Base-by-base conservation (phyloP, 2,888 invertebrate genomes). In the Polydrusus cervinus region DNA sequence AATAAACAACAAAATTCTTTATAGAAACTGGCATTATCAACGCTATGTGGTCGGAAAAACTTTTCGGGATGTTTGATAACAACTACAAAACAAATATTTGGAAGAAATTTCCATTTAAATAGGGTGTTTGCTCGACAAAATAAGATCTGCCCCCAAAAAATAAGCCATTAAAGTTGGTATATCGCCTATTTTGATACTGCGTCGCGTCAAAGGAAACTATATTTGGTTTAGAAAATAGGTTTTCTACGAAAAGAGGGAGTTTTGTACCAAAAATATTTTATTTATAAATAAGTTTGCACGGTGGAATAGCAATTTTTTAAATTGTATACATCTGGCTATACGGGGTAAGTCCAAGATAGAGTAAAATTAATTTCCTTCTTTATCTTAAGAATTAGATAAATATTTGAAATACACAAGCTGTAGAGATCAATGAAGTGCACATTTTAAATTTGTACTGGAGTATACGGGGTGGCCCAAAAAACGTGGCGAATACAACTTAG, bases 81-180 rank as follows among this genome's bases (percentile, higher is more conserved):
- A 20, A 8, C 34, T 34, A 34, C 34, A 34, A 34, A 34, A 55
- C 43, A 67, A 55, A 67, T 55, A 67, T 67, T 67, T 67, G 51
- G 16, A 55, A 25, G 34, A 67, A 67, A 67, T 67, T 67, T 67
- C 67, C 67, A 67, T 67, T 67, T 67, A 67, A 67, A 67, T 40
- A 67, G 55, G 67, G 20, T 67, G 67, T 67, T 55, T 65, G 51
- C 65, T 65, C 51, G 16, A 34, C 47, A 65, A 18, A 51, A 51
- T 30, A 65, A 34, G 34, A 51, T 67, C 40, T 43, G 38, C 47
- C 38, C 14, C n/a, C 6, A 25, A 67, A 53, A 51, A 67, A 55
- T 55, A 55, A 40, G 40, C 55, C 25, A 34, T 57, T 57, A 38
- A 57, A 57, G 16, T 14, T 34, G 38, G 38, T 34, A 57, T 53